Evolutionary conservation across 2,888 invertebrate species (phyloP).

Genomic region (Lapara coniferarum): DNA sequence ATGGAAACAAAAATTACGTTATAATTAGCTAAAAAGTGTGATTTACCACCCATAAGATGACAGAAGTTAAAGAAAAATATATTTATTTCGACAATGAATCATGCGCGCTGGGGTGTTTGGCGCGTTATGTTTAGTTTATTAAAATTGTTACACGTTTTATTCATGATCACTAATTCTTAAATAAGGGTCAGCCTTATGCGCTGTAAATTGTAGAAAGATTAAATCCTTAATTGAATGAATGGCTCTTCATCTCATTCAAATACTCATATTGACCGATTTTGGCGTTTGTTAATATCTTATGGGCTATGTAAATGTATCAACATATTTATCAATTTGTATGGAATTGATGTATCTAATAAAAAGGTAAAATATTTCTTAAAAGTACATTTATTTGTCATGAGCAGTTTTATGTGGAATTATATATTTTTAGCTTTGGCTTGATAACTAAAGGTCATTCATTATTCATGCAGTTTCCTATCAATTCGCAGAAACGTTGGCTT

Average conservation of each 20-base stretch:
- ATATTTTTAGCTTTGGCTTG: neutral
- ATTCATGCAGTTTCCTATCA: constrained; percentile 19
- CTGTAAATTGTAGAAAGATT: too few relatives aligned
- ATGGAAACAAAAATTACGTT: constrained; percentile 18
- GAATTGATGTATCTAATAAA: too few relatives aligned
- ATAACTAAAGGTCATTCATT: constrained; percentile 8
- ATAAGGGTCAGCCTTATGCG: too few relatives aligned
- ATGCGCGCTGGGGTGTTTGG: neutral
- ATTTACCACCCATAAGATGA: constrained; percentile 21
- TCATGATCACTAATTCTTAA: too few relatives aligned
- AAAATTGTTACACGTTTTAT: neutral
- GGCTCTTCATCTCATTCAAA: too few relatives aligned
- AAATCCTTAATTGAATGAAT: too few relatives aligned
- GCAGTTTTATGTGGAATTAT: neutral
- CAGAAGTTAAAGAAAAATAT: constrained; percentile 14
- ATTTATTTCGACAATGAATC: constrained; percentile 25
- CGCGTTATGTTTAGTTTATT: neutral
- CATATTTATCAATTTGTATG: too few relatives aligned
- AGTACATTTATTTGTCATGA: neutral
- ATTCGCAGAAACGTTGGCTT: constrained; percentile 24
- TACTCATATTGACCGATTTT: too few relatives aligned
- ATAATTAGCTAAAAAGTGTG: constrained; percentile 24
- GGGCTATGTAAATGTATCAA: too few relatives aligned
- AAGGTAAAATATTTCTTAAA: neutral
- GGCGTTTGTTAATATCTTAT: too few relatives aligned